Evolutionary conservation across 2,888 invertebrate species (phyloP).

Genomic region (Acronicta leporina): DNA sequence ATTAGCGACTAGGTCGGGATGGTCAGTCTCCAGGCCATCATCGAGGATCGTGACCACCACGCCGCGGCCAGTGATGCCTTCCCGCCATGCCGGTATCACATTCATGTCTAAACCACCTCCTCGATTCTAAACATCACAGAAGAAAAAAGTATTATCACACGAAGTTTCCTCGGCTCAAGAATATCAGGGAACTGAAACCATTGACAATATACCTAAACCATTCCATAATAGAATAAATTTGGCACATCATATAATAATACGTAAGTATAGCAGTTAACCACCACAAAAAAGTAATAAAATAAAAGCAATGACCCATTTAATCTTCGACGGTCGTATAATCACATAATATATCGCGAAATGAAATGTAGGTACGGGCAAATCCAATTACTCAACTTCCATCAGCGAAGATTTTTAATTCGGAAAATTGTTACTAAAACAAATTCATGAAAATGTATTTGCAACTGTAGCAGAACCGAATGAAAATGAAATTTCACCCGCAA

Average conservation of each 20-base stretch:
- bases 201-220: too few relatives aligned
- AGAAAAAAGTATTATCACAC: slow-evolving; percentile 13
- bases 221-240: too few relatives aligned
- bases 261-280: too few relatives aligned
- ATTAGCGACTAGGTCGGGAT: slow-evolving; percentile 97
- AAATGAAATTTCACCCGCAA: slow-evolving; percentile 61
- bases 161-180: too few relatives aligned
- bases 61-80: slow-evolving; percentile 97
- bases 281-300: slow-evolving; percentile 31
- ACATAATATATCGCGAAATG: slow-evolving; percentile 22
- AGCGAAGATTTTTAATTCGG: slow-evolving; percentile 57
- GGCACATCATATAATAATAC: too few relatives aligned
- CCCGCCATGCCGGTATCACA: slow-evolving; percentile 98
- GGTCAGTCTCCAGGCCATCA: slow-evolving; percentile 98
- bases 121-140: slow-evolving; percentile 91
- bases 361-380: slow-evolving; percentile 29
- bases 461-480: slow-evolving; percentile 53
- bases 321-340: slow-evolving; percentile 33
- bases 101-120: slow-evolving; percentile 98
- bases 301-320: slow-evolving; percentile 43
- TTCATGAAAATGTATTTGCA: slow-evolving; percentile 53
- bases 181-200: too few relatives aligned
- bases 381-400: slow-evolving; percentile 49
- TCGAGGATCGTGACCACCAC: slow-evolving; percentile 99
- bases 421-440: slow-evolving; percentile 53